Percentiles rank a stretch among this genome's conserved stretches.
Conservation (phyloP, 1,140 invertebrate species). For the Lordiphosa stackelbergi region DNA sequence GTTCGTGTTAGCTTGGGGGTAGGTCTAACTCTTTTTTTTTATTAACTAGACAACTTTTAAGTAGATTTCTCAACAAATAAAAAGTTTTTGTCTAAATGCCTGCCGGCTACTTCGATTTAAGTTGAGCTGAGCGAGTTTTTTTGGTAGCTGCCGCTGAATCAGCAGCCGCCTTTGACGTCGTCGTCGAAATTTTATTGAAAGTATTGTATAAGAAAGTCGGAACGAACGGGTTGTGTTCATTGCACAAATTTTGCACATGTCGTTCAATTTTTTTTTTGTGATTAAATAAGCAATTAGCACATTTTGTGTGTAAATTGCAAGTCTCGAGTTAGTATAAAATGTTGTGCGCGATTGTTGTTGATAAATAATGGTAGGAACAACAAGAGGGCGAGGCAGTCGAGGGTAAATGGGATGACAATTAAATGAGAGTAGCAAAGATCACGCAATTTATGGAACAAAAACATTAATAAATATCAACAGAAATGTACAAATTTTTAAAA, state of each 20-base stretch:
- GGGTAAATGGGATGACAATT: slow-evolving; percentile 2
- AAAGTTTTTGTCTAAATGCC: slow-evolving; percentile 23
- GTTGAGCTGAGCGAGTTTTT: slow-evolving; percentile 9
- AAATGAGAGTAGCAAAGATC: slow-evolving; percentile 12
- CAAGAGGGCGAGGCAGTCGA: neutral
- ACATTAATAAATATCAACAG: no score
- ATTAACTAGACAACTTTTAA: no score
- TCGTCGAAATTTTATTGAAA: slow-evolving; percentile 7
- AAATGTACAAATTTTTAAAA: neutral
- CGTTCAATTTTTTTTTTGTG: slow-evolving; percentile 38
- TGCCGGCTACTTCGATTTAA: neutral
- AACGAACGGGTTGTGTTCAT: slow-evolving; percentile 15
- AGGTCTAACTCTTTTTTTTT: no score
- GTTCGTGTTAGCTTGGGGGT: no score
- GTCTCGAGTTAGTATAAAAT: slow-evolving; percentile 12
- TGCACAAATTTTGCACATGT: slow-evolving; percentile 61
- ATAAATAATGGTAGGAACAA: neutral
- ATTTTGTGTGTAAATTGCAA: slow-evolving; percentile 23
- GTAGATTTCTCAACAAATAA: neutral
- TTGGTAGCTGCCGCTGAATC: slow-evolving; percentile 28
- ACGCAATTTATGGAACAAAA: slow-evolving; percentile 2
- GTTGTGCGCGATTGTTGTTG: neutral
- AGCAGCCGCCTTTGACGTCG: slow-evolving; percentile 21
- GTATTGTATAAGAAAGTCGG: slow-evolving; percentile 38
- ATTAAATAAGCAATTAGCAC: slow-evolving; percentile 54